A percentile compares a stretch with the other conserved stretches of the same genome.
These are phyloP conservation scores for Acanthaster planci DNA, from an alignment of 35 echinoderm and acorn worm genomes.

Conservation along the genomic window DNA sequence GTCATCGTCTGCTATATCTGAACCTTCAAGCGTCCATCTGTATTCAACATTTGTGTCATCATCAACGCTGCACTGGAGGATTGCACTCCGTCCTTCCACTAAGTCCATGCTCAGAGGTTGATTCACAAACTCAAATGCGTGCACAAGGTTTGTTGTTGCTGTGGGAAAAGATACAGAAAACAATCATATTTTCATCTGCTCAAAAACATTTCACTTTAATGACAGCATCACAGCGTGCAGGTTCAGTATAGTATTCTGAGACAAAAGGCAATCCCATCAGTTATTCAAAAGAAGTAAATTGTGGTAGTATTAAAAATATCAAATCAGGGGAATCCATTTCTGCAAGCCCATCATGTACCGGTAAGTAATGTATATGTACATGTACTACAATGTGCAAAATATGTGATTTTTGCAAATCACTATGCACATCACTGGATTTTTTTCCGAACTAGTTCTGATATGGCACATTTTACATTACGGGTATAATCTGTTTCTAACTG, in stretches of 20 bases:
- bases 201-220: no score
- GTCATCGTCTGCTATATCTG: constrained; percentile 26
- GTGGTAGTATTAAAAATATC: background rate
- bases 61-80: constrained; percentile 29
- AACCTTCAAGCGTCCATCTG: constrained; percentile 41
- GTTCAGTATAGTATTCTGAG: background rate
- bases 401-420: no score
- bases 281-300: background rate
- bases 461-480: no score
- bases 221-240: no score
- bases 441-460: no score
- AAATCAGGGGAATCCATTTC: background rate
- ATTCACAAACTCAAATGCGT: constrained; percentile 5
- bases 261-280: background rate
- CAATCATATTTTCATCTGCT: background rate
- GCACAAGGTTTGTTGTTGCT: background rate
- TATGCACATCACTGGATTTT: no score
- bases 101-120: constrained; percentile 1
- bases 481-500: no score
- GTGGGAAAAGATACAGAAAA: background rate
- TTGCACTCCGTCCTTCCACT: constrained; percentile 14
- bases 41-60: constrained; percentile 37
- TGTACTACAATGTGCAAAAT: no score
- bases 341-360: background rate
- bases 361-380: no score